Evolutionary conservation across 2,888 invertebrate genomes (phyloP), one percentile per base, ranked within the genome.

Genomic region (Caenorhabditis macrosperma): DNA sequence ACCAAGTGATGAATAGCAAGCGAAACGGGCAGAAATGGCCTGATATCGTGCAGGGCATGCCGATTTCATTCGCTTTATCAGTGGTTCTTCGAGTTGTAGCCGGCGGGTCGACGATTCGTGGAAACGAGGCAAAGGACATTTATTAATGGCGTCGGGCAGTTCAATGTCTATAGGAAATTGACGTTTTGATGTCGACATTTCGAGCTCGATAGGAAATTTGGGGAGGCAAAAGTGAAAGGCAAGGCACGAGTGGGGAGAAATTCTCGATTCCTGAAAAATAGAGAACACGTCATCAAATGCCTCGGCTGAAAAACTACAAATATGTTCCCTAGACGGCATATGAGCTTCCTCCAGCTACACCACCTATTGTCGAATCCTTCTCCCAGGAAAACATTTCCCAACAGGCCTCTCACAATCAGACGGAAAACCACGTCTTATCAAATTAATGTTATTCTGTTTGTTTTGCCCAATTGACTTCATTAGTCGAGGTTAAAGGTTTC

Each of bases 21-120:
- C 38, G 15, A 38, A 35, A 33, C 54, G 6, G 38, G 1, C 48
- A 26, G 15, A 61, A 55, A 63, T 72, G 72, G 72, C 57, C 72
- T 72, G 72, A 72, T 72, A 57, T 48, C 63, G 48, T 72, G 72
- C 52, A 52, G 22, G 24, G 33, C 59, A 67, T 46, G 46, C 28
- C 46, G 30, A 35, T 33, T 68, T 68, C 57, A 30, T 22, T 38
- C 41, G 28, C 38, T 22, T 57, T 57, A 57, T 57, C 57, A 35
- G 35, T 22, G 57, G 38, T 57, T 57, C 41, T 69, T 59, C 67
- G 57, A 35, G 28, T 22, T 30, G 57, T 26, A 35, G 48, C 35
- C 33, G 10, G 28, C n/a, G 20, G 38, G 44, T 66, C 38, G 52
- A 20, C 50, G 60, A 41, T 69, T 68, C 67, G 38, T 33, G 35